A percentile compares a stretch with the other conserved stretches of the same genome.
Evolutionary conservation across 2,113 vertebrate genomes (phyloP).

Genomic region (Ibidorhyncha struthersii): DNA sequence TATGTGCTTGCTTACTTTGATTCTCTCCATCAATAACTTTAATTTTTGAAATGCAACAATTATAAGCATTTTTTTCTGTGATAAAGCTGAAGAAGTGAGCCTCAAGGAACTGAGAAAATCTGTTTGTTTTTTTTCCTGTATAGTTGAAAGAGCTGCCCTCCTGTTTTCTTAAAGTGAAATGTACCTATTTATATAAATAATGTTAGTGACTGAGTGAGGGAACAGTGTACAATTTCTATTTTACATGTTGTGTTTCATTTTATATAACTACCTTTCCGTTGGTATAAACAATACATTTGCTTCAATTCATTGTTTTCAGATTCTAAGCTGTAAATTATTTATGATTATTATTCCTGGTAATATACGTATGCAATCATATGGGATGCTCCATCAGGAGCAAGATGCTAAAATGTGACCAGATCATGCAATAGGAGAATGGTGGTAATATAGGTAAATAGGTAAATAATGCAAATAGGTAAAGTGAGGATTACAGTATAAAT

Average conservation of each 20-base stretch:
- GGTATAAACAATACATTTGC: neutral
- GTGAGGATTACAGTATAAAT: neutral
- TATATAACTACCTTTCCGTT: neutral
- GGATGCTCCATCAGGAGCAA: neutral
- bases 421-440: neutral
- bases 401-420: neutral
- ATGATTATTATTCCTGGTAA: neutral
- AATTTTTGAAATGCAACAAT: neutral
- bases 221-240: neutral
- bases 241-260: neutral
- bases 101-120: neutral
- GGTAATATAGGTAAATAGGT: neutral
- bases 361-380: neutral
- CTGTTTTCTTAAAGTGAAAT: neutral
- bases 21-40: neutral
- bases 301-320: neutral
- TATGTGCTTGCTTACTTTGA: neutral
- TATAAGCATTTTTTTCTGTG: neutral
- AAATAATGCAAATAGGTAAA: neutral
- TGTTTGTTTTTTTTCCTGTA: neutral
- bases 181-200: neutral
- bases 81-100: neutral
- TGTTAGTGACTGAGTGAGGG: neutral
- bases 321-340: neutral
- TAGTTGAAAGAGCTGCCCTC: neutral